Conservation (phyloP, 2,797 vertebrate genomes). For the Lacerta agilis region DNA sequence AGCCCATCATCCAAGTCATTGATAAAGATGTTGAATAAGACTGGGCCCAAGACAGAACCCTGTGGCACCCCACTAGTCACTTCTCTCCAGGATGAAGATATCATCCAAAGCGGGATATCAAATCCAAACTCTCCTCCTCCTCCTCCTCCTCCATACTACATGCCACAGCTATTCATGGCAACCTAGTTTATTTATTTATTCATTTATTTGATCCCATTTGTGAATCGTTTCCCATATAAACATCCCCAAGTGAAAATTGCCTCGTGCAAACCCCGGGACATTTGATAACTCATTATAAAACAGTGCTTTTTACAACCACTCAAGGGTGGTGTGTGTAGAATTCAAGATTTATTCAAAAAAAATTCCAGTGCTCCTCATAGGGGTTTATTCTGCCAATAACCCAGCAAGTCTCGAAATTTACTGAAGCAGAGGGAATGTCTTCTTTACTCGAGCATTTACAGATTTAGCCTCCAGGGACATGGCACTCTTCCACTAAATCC, state of each 20-base stretch:
- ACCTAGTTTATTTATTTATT: not conserved
- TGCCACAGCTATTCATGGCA: not conserved
- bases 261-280: not conserved
- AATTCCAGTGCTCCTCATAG: constrained; percentile 1
- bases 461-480: not conserved
- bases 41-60: too few relatives aligned
- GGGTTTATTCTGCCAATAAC: not conserved
- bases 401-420: constrained; percentile 19
- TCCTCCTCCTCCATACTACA: too few relatives aligned
- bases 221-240: too few relatives aligned
- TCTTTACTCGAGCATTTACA: constrained; percentile 2
- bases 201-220: too few relatives aligned
- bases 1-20: too few relatives aligned
- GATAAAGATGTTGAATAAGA: too few relatives aligned
- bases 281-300: not conserved
- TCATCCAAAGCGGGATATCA: too few relatives aligned
- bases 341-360: constrained; percentile 19
- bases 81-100: too few relatives aligned
- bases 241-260: not conserved
- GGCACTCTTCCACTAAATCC: constrained; percentile 26
- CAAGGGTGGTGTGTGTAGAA: too few relatives aligned
- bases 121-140: too few relatives aligned
- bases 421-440: constrained; percentile 27
- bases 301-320: not conserved
- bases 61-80: too few relatives aligned